These are phyloP conservation scores for Cerastoderma edule DNA, from an alignment of 2,888 invertebrate species.

Conservation along the genomic window DNA sequence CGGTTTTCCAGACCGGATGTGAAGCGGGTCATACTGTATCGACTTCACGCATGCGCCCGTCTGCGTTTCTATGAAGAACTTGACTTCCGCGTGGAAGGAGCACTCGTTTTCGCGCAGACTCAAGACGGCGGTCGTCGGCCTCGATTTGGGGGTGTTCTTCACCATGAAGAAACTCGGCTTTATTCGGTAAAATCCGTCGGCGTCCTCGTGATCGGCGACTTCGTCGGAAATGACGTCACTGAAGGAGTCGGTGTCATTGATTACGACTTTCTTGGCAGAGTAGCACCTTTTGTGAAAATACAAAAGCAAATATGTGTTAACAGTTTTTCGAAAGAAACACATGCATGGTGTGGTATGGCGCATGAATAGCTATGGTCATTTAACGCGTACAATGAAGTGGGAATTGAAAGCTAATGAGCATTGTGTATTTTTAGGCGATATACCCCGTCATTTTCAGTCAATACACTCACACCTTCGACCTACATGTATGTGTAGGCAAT, in stretches of 20 bases:
- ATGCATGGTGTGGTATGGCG: too few relatives aligned
- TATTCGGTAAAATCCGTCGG: constrained; percentile 28
- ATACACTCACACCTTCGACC: too few relatives aligned
- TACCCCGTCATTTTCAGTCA: too few relatives aligned
- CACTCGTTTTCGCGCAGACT: constrained; percentile 64
- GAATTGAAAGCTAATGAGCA: too few relatives aligned
- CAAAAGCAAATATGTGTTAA: neutral
- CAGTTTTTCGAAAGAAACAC: too few relatives aligned
- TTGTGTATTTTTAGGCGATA: too few relatives aligned
- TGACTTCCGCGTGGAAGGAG: constrained; percentile 56
- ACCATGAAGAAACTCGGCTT: constrained; percentile 55
- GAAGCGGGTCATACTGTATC: constrained; percentile 59
- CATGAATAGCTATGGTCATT: too few relatives aligned
- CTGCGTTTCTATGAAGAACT: constrained; percentile 47
- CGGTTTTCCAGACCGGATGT: constrained; percentile 48
- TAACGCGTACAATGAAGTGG: too few relatives aligned
- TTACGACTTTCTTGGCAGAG: neutral
- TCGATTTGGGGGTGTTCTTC: constrained; percentile 36
- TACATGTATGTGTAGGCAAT: too few relatives aligned
- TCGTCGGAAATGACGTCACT: constrained; percentile 7
- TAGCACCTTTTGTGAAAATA: too few relatives aligned
- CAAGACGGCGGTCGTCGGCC: constrained; percentile 57
- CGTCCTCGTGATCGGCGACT: neutral
- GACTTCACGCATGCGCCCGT: constrained; percentile 40
- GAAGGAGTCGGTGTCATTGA: neutral